A percentile compares a stretch with the other conserved stretches of the same genome.
phyloP scores from a whole-genome alignment of 2,797 vertebrate genomes.

The Knipowitschia caucasica region DNA sequence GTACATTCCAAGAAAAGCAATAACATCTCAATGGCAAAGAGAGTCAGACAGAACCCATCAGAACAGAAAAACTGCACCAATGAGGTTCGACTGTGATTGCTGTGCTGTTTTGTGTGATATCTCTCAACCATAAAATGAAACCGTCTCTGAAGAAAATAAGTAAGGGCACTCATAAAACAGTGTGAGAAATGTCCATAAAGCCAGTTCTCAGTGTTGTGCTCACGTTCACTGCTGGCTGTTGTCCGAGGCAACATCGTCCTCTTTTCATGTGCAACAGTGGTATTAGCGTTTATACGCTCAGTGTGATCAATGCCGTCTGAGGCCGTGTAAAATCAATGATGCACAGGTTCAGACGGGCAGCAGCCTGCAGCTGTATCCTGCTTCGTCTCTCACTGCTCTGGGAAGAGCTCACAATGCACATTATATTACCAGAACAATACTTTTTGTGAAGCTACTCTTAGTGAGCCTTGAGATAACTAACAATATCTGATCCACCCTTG shows the following conservation, averaged over 20 bases:
- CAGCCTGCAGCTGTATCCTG: slow-evolving; percentile 27
- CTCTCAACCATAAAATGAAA: no score
- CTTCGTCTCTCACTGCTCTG: slow-evolving; percentile 17
- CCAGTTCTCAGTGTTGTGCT: no score
- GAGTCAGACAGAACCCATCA: no score
- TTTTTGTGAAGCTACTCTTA: slow-evolving; percentile 13
- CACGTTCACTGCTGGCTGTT: neutral
- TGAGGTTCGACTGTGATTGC: no score
- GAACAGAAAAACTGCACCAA: no score
- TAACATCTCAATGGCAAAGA: no score
- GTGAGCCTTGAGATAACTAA: neutral
- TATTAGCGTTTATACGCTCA: slow-evolving; percentile 11
- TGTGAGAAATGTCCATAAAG: no score
- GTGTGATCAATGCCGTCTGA: slow-evolving; percentile 25
- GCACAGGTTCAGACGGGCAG: slow-evolving; percentile 25
- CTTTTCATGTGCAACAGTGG: neutral
- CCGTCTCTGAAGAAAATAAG: no score
- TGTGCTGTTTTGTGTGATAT: no score
- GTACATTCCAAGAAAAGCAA: no score
- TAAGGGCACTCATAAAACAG: no score
- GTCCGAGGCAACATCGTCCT: neutral
- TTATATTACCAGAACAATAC: slow-evolving; percentile 30
- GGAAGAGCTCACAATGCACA: slow-evolving; percentile 21
- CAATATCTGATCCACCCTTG: no score
- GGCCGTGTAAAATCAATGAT: slow-evolving; percentile 48